Evolutionary conservation across 2,888 invertebrate species (phyloP), one percentile per base, ranked within the genome.

Genomic region (Habroteleia sp.): DNA sequence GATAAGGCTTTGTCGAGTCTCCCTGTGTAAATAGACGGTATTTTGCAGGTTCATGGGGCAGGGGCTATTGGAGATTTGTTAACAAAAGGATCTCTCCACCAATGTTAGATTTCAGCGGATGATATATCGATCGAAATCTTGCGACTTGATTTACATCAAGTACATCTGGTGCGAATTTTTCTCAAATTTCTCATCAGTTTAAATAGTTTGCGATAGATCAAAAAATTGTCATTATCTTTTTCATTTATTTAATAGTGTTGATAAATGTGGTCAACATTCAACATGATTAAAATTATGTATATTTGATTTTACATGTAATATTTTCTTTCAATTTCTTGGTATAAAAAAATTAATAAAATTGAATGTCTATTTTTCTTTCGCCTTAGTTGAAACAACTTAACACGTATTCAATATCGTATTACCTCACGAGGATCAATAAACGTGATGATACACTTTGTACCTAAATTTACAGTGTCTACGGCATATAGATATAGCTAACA

Each of bases 21-120:
- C 11, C 10, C 4, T n/a, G 20, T 13, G 4, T 17, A 17, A 50
- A 50, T 41, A 41, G 23, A 6, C 20, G 41, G 4, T 20, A 20
- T 65, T 46, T 44, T 65, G 63, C 63, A 52, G 42, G 46, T 52
- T 63, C 63, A 63, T 52, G 63, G n/a, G n/a, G n/a, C n/a, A n/a
- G n/a, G n/a, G n/a, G n/a, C 20, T 25, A 35, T 11, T n/a, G 35
- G n/a, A 31, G 13, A 11, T 13, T 10, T 5, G 29, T 11, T 6
- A 27, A 63, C 50, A 63, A 63, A 42, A 10, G 39, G 7, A 25
- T 23, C 8, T 56, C 6, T n/a, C n/a, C 10, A 7, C 13, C 17
- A 35, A 25, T 35, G 2, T 8, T 1, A 1, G 13, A 35, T 42
- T 11, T 1, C 7, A 42, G 0, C 27, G 7, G 25, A 7, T 13